Evolutionary conservation across 2,797 vertebrate genomes (phyloP).

Genomic region (Tangara arthus): DNA sequence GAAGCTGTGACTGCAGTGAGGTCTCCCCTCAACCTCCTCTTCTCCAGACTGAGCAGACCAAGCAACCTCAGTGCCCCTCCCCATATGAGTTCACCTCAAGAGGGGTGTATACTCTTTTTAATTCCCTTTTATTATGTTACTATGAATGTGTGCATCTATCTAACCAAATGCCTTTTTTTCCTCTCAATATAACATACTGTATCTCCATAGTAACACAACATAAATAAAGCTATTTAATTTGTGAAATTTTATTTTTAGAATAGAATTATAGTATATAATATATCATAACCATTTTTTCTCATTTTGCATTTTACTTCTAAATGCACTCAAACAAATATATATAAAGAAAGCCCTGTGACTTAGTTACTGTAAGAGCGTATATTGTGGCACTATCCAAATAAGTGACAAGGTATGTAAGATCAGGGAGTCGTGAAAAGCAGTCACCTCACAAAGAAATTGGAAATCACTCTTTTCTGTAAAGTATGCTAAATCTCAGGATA

Average conservation of each 20-base stretch:
- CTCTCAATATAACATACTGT: not conserved
- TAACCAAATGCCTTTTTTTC: not conserved
- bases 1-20: too few species aligned
- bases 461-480: not conserved
- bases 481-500: not conserved
- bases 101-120: not conserved
- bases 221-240: not conserved
- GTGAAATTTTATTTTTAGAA: not conserved
- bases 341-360: not conserved
- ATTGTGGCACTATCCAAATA: not conserved
- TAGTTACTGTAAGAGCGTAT: not conserved
- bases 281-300: not conserved
- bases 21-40: not conserved
- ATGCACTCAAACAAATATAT: not conserved
- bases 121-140: not conserved
- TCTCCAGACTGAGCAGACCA: not conserved
- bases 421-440: not conserved
- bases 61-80: not conserved
- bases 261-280: not conserved
- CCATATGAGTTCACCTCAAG: accelerated
- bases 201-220: conserved; percentile 4
- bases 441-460: not conserved
- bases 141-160: not conserved
- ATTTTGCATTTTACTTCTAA: not conserved
- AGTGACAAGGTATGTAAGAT: not conserved